These are phyloP conservation scores for Zosterops japonicus DNA, from an alignment of 2,113 vertebrate species.

Conservation along the genomic window DNA sequence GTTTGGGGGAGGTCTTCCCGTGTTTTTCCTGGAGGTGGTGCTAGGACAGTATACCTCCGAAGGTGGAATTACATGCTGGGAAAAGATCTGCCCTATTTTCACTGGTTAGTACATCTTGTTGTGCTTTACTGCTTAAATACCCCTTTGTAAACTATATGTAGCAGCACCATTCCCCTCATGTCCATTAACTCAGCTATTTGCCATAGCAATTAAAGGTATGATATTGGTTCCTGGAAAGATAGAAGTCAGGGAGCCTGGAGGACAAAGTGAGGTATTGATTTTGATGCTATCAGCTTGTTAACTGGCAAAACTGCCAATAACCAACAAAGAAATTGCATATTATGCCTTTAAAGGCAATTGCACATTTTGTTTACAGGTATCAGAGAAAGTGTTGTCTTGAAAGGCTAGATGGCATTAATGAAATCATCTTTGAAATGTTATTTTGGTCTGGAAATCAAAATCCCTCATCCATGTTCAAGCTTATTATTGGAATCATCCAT, in stretches of 20 bases:
- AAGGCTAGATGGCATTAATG: background rate
- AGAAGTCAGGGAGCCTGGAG: conserved; percentile 37
- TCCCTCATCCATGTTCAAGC: background rate
- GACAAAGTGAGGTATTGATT: conserved; percentile 34
- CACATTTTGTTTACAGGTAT: background rate
- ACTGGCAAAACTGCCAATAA: background rate
- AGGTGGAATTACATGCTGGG: conserved; percentile 98
- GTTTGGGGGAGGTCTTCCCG: conserved; percentile 95
- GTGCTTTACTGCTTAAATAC: background rate
- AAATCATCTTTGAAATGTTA: background rate
- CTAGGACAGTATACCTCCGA: conserved; percentile 98
- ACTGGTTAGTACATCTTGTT: conserved; percentile 82
- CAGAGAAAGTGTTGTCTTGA: background rate
- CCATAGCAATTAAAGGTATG: background rate
- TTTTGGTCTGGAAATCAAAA: background rate
- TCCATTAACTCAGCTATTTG: background rate
- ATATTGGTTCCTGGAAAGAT: conserved; percentile 24
- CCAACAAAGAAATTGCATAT: background rate
- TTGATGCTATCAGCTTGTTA: conserved; percentile 13
- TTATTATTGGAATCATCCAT: background rate
- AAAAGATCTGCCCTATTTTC: conserved; percentile 96
- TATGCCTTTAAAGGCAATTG: background rate
- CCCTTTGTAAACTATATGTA: background rate
- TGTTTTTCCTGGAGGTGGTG: conserved; percentile 97
- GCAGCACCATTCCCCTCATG: background rate